Evolutionary conservation across 2,888 invertebrate species (phyloP).

Genomic region (Chaetogeoica ovagalla): DNA sequence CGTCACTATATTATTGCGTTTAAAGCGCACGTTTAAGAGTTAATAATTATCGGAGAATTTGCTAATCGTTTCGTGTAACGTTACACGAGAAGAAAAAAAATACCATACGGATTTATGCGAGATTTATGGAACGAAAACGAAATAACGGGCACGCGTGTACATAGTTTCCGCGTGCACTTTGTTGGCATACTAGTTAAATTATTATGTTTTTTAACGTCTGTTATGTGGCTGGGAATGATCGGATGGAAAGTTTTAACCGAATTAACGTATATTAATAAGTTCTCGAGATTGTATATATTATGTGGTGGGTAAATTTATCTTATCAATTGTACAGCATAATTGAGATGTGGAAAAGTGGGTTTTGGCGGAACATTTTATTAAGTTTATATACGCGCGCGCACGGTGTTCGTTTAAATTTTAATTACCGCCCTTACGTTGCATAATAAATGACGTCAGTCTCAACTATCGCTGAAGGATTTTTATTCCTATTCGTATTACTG

Average conservation of each 20-base stretch:
- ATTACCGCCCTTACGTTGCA: background rate
- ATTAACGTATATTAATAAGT: slow-evolving; percentile 21
- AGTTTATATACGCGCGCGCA: background rate
- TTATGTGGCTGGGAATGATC: background rate
- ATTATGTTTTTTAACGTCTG: slow-evolving; percentile 23
- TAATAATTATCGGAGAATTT: too few species aligned
- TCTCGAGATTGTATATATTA: background rate
- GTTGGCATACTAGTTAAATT: slow-evolving; percentile 6
- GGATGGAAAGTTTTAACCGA: slow-evolving; percentile 22
- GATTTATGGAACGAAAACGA: background rate
- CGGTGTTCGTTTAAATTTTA: background rate
- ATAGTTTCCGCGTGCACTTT: background rate
- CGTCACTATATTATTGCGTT: too few species aligned
- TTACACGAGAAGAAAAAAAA: too few species aligned
- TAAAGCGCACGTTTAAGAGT: too few species aligned
- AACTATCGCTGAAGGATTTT: background rate
- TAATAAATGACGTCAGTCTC: background rate
- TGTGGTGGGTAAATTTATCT: slow-evolving; percentile 38
- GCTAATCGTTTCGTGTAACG: too few species aligned
- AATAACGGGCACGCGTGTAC: background rate
- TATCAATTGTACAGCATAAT: slow-evolving; percentile 11
- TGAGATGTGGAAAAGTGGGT: background rate
- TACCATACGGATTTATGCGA: background rate
- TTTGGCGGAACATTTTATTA: background rate
- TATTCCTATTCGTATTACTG: background rate